These are phyloP conservation scores for Protophormia terraenovae DNA, from an alignment of 2,888 invertebrate genomes.

Conservation along the genomic window DNA sequence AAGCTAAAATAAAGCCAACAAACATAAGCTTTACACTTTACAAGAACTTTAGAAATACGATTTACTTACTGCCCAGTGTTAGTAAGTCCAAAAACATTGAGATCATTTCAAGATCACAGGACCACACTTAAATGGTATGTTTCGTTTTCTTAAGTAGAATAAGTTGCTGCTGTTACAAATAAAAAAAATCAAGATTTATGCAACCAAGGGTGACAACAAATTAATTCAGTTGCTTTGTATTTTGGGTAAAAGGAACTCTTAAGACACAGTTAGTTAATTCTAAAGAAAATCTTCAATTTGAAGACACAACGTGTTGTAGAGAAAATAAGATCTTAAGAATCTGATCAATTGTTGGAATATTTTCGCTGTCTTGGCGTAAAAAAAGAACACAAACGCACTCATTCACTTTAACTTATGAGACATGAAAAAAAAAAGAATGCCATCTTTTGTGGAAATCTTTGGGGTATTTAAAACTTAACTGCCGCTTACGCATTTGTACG, in stretches of 20 bases:
- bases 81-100: slow-evolving; percentile 26
- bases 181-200: slow-evolving; percentile 72
- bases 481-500: slow-evolving; percentile 15
- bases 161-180: slow-evolving; percentile 39
- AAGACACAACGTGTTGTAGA: slow-evolving; percentile 35
- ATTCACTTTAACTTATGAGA: neutral
- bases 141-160: slow-evolving; percentile 53
- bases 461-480: slow-evolving; percentile 16
- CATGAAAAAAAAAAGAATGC: slow-evolving; percentile 37
- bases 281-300: slow-evolving; percentile 40
- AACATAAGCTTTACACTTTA: slow-evolving; percentile 59
- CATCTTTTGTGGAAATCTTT: slow-evolving; percentile 54
- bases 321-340: slow-evolving; percentile 38
- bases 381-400: neutral
- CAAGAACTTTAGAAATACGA: slow-evolving; percentile 35
- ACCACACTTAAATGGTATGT: slow-evolving; percentile 66
- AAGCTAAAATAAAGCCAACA: slow-evolving; percentile 9
- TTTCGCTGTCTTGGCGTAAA: slow-evolving; percentile 57
- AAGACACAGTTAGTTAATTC: slow-evolving; percentile 51
- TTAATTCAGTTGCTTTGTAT: slow-evolving; percentile 77
- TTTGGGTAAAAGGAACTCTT: slow-evolving; percentile 37
- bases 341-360: slow-evolving; percentile 68
- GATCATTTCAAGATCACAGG: slow-evolving; percentile 38
- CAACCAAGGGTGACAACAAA: slow-evolving; percentile 79
- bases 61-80: slow-evolving; percentile 33